Evolutionary conservation across 2,888 invertebrate genomes (phyloP), one percentile per base, ranked within the genome.

Genomic region (Ferdinandea cuprea): DNA sequence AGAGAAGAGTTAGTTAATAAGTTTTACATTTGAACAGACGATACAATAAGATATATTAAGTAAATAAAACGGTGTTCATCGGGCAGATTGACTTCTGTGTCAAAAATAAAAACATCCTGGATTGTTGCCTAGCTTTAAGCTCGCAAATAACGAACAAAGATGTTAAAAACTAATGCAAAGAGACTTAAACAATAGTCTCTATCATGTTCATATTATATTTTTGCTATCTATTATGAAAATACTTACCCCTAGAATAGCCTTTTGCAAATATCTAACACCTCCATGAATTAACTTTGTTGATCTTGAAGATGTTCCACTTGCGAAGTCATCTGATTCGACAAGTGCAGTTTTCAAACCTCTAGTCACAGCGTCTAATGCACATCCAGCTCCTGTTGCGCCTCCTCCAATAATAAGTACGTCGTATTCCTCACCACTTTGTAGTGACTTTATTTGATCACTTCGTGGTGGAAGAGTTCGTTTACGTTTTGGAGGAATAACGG

Each of bases 231-330:
- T n/a, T n/a, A n/a, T n/a, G n/a, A n/a, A n/a, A n/a, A n/a, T n/a
- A 88, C 88, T 89, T 89, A 91, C 91, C 85, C 91, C 91, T 93
- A 99, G 93, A 86, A 99, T 98, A 8, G 99, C 99, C 89, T 99
- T 99, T 91, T 99, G 99, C 58, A 99, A 92, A 90, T 99, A 99
- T 52, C 99, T 93, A 0, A 99, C 99, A 63, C 99, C 99, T 5
- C 99, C 99, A 90, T 99, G 99, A 88, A 99, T 98, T 15, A 99
- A 93, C 92, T 99, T 99, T 0, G 99, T 99, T 89, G 98, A 98
- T 69, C 99, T 93, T 78, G 98, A 98, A 17, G 98, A 98, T 1
- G 95, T 95, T 46, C 99, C 99, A 85, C 98, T 97, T 2, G 98
- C 96, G 92, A 99, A 99, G 92, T 99, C 99, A 89, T 98, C 99